Evolutionary conservation across 2,113 vertebrate genomes (phyloP).

Genomic region (Alligator sinensis): DNA sequence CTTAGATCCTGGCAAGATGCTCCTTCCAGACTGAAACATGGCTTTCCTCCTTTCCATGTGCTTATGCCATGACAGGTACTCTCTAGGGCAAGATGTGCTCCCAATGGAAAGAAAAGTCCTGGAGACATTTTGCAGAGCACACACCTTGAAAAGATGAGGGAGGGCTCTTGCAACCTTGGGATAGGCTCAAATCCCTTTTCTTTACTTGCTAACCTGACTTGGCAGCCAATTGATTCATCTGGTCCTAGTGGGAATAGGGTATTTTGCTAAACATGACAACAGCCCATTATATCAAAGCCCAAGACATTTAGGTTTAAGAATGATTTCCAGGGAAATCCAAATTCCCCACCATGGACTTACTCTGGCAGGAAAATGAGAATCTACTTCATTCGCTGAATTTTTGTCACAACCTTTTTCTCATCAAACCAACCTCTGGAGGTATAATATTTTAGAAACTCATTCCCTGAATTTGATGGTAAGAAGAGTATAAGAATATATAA

Average conservation of each 20-base stretch:
- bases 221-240: conserved; percentile 38
- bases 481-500: not conserved
- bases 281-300: conserved; percentile 41
- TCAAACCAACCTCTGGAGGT: not conserved
- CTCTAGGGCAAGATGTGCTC: rapidly evolving
- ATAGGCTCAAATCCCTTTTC: conserved; percentile 21
- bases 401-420: conserved; percentile 6
- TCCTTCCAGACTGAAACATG: not conserved
- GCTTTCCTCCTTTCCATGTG: rapidly evolving
- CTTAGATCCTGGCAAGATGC: not conserved
- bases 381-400: not conserved
- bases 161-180: not conserved
- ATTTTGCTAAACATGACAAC: conserved; percentile 67
- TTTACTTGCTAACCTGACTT: conserved; percentile 42
- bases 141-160: not conserved
- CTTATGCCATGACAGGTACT: not conserved
- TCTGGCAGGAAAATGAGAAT: conserved; percentile 48
- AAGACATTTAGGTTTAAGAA: conserved; percentile 58
- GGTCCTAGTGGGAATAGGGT: conserved; percentile 53
- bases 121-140: not conserved
- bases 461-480: conserved; percentile 19
- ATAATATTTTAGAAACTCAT: conserved; percentile 25
- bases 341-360: conserved; percentile 50
- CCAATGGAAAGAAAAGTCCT: not conserved
- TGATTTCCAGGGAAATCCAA: conserved; percentile 65